Conservation (phyloP, 2,797 vertebrate genomes). For the Antrozous pallidus region DNA sequence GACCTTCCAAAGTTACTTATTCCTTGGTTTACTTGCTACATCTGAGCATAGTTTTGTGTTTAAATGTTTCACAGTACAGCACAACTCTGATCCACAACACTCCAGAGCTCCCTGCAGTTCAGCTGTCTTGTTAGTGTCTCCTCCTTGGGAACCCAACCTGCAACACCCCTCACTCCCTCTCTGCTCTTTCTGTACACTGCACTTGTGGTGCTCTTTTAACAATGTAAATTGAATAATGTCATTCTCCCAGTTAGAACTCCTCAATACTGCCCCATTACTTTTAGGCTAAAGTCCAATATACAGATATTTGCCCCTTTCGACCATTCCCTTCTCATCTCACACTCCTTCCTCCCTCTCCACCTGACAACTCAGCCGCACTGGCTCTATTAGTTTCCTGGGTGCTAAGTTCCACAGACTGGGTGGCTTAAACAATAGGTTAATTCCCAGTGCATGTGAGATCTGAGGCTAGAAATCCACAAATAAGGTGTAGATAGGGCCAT, state of each 20-base stretch:
- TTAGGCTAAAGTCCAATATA: not conserved
- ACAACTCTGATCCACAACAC: not conserved
- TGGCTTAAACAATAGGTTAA: not conserved
- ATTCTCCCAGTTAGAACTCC: not conserved
- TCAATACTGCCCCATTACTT: not conserved
- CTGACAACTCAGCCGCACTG: not conserved
- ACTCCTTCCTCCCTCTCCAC: not conserved
- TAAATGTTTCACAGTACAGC: not conserved
- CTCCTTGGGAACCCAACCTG: not conserved
- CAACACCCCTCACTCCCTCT: not conserved
- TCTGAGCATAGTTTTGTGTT: not conserved
- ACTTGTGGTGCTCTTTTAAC: rapidly evolving
- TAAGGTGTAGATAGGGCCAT: not conserved
- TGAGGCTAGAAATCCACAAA: not conserved
- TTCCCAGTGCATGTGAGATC: not conserved
- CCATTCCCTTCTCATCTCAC: not conserved
- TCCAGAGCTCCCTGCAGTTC: not conserved
- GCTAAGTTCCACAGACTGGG: not conserved
- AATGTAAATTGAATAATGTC: not conserved
- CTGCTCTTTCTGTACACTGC: not conserved
- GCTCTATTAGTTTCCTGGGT: not conserved
- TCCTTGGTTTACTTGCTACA: not conserved
- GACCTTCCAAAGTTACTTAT: not conserved
- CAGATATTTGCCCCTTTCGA: not conserved
- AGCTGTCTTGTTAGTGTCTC: not conserved